Conservation (phyloP, 2,113 vertebrate genomes). For the Vicugna pacos region DNA sequence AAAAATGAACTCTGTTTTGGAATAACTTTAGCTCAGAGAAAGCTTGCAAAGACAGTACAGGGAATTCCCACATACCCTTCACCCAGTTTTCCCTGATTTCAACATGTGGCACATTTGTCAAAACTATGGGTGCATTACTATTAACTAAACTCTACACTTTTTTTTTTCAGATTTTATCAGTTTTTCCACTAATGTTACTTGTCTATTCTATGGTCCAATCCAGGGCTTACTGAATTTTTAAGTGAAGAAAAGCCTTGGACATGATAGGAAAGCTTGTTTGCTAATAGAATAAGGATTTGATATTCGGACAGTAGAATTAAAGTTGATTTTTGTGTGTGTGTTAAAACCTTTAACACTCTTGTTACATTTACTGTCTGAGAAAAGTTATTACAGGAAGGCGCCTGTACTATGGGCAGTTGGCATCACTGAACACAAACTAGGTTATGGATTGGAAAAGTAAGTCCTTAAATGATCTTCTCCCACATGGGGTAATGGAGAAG, state of each 20-base stretch:
- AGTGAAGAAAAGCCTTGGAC: background rate
- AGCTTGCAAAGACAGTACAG: background rate
- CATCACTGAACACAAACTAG: background rate
- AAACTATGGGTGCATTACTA: background rate
- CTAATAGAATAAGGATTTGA: background rate
- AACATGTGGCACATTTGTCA: background rate
- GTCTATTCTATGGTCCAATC: background rate
- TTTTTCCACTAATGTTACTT: background rate
- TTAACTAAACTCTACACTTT: background rate
- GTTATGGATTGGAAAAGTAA: background rate
- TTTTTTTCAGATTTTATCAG: background rate
- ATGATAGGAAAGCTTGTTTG: background rate
- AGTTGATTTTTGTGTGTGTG: background rate
- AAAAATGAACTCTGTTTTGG: constrained; percentile 1
- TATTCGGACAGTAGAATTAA: background rate
- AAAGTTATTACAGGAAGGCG: background rate
- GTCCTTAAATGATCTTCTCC: background rate
- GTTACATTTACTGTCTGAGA: background rate
- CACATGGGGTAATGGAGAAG: background rate
- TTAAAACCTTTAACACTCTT: background rate
- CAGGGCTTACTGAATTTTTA: background rate
- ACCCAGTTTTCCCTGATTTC: background rate
- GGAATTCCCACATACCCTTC: fast-evolving
- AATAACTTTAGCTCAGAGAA: background rate
- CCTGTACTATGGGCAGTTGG: background rate